Conservation (phyloP, 2,113 vertebrate genomes). For the Mesitornis unicolor region DNA sequence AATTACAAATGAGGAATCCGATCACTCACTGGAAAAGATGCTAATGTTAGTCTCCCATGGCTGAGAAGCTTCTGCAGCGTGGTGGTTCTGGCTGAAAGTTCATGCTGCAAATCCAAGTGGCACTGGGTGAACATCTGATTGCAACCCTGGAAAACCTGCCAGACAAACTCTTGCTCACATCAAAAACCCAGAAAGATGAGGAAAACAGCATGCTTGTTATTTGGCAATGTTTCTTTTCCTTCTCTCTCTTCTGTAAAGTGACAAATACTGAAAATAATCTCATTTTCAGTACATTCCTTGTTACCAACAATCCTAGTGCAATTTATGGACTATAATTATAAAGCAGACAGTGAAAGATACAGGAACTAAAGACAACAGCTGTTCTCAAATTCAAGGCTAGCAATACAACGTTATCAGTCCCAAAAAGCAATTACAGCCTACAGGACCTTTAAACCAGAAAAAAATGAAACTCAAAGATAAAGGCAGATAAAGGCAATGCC, state of each 20-base stretch:
- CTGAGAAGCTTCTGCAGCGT: constrained; percentile 18
- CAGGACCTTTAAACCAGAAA: not conserved
- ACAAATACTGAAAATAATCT: not conserved
- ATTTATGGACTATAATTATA: constrained; percentile 19
- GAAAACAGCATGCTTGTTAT: not conserved
- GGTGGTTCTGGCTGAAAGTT: constrained; percentile 9
- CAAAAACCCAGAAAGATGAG: not conserved
- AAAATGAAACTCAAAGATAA: not conserved
- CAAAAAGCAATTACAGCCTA: not conserved
- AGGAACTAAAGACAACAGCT: constrained; percentile 18
- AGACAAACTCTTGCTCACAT: not conserved
- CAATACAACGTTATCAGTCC: not conserved
- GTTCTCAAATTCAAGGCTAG: not conserved
- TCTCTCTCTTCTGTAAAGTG: not conserved
- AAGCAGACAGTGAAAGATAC: constrained; percentile 17
- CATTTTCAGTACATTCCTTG: not conserved
- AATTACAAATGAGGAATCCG: constrained; percentile 49
- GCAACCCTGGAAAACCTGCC: constrained; percentile 18
- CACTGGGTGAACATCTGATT: not conserved
- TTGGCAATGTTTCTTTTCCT: not conserved
- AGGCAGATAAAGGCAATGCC: not conserved
- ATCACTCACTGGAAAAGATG: constrained; percentile 37
- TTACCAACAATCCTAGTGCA: not conserved
- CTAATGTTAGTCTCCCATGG: constrained; percentile 26
- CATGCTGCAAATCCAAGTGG: constrained; percentile 44